These are phyloP conservation scores for Pristionchus mayeri DNA, from an alignment of 2,888 invertebrate species.

Conservation along the genomic window DNA sequence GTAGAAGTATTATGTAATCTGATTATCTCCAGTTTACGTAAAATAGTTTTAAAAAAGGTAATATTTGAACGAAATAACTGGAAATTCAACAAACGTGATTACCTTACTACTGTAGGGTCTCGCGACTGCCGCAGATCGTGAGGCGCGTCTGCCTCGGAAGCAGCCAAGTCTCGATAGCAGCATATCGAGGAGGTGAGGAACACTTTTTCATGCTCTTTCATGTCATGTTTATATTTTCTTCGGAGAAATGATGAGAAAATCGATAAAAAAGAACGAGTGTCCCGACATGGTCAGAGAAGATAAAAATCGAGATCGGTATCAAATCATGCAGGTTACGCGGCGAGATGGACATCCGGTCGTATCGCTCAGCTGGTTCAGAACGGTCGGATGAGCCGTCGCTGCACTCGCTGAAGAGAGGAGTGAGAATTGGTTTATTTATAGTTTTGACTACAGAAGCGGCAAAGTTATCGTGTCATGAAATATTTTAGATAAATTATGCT, in stretches of 20 bases:
- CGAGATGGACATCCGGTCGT: conserved; percentile 67
- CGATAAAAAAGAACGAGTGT: no score
- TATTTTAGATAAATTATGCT: no score
- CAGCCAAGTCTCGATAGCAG: conserved; percentile 68
- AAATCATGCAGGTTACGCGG: conserved; percentile 49
- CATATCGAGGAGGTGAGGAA: conserved; percentile 57
- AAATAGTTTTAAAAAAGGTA: no score
- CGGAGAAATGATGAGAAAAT: no score
- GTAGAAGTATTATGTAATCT: background rate
- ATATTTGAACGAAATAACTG: no score
- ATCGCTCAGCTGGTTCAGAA: conserved; percentile 70
- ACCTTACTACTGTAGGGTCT: background rate
- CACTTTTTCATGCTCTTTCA: background rate
- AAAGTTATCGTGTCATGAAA: no score
- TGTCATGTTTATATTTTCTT: no score
- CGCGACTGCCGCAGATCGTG: background rate
- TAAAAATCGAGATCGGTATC: no score
- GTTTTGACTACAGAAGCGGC: no score
- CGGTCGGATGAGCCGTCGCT: conserved; percentile 74
- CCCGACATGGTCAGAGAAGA: no score
- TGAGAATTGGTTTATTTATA: conserved; percentile 21
- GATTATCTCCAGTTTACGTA: no score
- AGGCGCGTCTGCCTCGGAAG: conserved; percentile 57
- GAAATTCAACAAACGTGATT: no score
- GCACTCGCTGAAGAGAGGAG: conserved; percentile 60